Conservation (phyloP, 2,888 invertebrate genomes). For the Gisinianus flammeolus region DNA sequence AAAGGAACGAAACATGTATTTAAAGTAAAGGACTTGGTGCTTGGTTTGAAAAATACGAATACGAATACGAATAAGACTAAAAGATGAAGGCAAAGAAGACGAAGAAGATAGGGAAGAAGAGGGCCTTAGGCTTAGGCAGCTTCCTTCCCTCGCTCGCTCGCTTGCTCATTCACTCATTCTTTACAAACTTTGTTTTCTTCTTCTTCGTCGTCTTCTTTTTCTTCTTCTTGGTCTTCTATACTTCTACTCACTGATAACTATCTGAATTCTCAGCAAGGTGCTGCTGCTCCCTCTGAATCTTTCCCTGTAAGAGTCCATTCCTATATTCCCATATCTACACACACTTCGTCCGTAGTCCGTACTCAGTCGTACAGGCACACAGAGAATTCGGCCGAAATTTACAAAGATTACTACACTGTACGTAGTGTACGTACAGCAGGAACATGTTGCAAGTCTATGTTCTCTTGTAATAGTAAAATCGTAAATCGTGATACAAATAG, state of each 20-base stretch:
- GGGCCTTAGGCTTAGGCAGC: background rate
- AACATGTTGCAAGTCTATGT: too few relatives aligned
- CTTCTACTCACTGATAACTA: conserved; percentile 8
- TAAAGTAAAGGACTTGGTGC: too few relatives aligned
- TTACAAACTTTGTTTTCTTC: conserved; percentile 16
- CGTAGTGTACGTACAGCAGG: too few relatives aligned
- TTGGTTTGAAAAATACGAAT: too few relatives aligned
- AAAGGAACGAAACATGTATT: too few relatives aligned
- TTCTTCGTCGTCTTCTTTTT: background rate
- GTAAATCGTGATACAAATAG: too few relatives aligned
- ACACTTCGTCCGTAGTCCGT: background rate
- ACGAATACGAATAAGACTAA: background rate
- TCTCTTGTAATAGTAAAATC: too few relatives aligned
- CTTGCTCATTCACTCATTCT: background rate
- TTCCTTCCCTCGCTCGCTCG: background rate
- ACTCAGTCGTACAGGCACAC: background rate
- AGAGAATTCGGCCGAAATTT: background rate
- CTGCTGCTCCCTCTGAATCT: conserved; percentile 12
- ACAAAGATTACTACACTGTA: background rate
- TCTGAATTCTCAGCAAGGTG: conserved; percentile 21
- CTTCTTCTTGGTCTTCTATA: background rate
- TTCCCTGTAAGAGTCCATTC: background rate
- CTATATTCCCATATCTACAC: background rate
- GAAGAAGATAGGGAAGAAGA: conserved; percentile 8
- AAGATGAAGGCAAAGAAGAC: background rate